Percentiles rank a stretch among this genome's conserved stretches.
Conservation (phyloP, 2,888 invertebrate genomes). For the Eumerus sabulonum region DNA sequence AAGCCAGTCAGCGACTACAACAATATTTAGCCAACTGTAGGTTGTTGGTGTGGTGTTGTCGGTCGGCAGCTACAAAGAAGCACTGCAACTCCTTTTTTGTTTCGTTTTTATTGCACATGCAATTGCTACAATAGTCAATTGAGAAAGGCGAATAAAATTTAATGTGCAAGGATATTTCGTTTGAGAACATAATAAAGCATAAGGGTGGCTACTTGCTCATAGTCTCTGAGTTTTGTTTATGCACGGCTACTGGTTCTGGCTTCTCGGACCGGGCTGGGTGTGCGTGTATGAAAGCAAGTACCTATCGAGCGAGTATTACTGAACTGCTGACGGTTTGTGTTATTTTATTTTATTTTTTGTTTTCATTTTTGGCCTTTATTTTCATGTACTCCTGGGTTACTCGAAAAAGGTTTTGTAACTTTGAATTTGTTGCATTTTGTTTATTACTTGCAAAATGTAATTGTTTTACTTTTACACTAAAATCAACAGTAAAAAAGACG, state of each 20-base stretch:
- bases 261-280: no score
- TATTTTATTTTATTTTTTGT: conserved; percentile 36
- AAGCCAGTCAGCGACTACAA: neutral
- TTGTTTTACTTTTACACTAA: conserved; percentile 64
- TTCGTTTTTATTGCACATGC: conserved; percentile 66
- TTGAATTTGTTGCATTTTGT: conserved; percentile 68
- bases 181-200: conserved; percentile 68
- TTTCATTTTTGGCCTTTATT: conserved; percentile 27
- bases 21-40: conserved; percentile 1
- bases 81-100: conserved; percentile 59
- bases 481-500: conserved; percentile 55
- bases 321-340: no score
- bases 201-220: conserved; percentile 53
- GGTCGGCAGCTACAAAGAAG: conserved; percentile 63
- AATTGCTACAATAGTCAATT: conserved; percentile 69
- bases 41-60: conserved; percentile 33
- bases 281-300: conserved; percentile 37
- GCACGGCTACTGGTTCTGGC: neutral
- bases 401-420: conserved; percentile 50
- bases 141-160: conserved; percentile 68
- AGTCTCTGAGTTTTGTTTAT: conserved; percentile 7
- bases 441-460: conserved; percentile 63
- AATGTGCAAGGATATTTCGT: conserved; percentile 68
- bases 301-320: no score
- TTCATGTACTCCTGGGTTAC: conserved; percentile 12